A percentile compares a stretch with the other conserved stretches of the same genome.
Evolutionary conservation across 1,140 invertebrate species (phyloP).

Genomic region (Temnothorax curvispinosus): DNA sequence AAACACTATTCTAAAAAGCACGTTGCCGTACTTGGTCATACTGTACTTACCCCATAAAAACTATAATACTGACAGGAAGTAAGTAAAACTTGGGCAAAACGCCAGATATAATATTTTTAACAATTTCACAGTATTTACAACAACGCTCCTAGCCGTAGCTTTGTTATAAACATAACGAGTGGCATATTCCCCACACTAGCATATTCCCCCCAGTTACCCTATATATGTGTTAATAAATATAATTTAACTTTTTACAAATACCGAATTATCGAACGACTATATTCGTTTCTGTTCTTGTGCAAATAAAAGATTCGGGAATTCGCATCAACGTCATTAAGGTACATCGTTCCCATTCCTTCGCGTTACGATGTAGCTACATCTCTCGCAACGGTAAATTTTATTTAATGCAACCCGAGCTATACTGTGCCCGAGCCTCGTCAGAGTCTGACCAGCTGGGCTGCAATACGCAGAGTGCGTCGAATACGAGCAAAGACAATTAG

Average conservation of each 20-base stretch:
- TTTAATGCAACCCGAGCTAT: conserved; percentile 6
- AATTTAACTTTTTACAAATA: too few species aligned
- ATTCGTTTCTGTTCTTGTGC: background rate
- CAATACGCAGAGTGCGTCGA: conserved; percentile 28
- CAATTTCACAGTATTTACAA: too few species aligned
- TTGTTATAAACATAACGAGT: too few species aligned
- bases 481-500: conserved; percentile 73
- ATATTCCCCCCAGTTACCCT: too few species aligned
- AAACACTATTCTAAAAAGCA: too few species aligned
- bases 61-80: too few species aligned
- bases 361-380: background rate
- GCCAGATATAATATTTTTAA: too few species aligned
- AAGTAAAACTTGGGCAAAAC: too few species aligned
- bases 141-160: too few species aligned
- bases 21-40: too few species aligned
- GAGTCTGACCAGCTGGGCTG: conserved; percentile 33
- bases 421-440: background rate
- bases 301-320: background rate
- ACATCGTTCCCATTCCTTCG: conserved; percentile 3
- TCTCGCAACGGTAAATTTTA: conserved; percentile 7
- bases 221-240: background rate
- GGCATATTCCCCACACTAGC: too few species aligned
- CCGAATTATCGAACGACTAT: background rate
- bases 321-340: background rate
- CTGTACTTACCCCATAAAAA: too few species aligned